Percentiles rank a stretch among this genome's conserved stretches.
These are phyloP conservation scores for Diachrysia chrysitis DNA, from an alignment of 2,888 invertebrate species.

Conservation along the genomic window DNA sequence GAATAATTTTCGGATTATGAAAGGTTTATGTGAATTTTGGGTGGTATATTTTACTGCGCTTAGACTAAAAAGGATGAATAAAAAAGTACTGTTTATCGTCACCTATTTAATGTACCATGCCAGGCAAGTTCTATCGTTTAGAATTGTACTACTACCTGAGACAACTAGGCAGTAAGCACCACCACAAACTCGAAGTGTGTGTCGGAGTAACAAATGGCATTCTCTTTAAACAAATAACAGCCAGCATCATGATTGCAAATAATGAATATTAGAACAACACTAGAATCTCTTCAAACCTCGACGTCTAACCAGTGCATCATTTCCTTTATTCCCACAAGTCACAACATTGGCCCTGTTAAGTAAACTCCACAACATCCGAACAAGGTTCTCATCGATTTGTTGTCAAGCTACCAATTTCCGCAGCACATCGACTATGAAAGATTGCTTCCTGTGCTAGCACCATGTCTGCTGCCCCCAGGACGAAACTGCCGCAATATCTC, in stretches of 20 bases:
- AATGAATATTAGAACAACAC: not conserved
- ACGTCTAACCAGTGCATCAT: not conserved
- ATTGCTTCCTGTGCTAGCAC: slow-evolving; percentile 60
- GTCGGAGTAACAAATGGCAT: no score
- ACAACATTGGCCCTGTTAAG: slow-evolving; percentile 8
- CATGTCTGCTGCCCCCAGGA: slow-evolving; percentile 45
- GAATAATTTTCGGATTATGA: slow-evolving; percentile 11
- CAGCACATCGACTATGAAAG: slow-evolving; percentile 58
- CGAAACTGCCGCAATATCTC: slow-evolving; percentile 52
- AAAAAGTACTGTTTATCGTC: no score
- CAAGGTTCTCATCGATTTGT: slow-evolving; percentile 51
- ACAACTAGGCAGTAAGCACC: no score
- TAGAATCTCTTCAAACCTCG: not conserved
- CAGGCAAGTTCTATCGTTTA: no score
- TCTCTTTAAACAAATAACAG: no score
- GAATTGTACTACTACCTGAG: no score
- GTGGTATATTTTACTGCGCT: not conserved
- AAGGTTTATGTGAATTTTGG: slow-evolving; percentile 4
- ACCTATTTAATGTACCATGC: no score
- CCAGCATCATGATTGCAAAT: not conserved
- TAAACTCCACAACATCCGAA: slow-evolving; percentile 40
- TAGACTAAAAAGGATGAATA: not conserved
- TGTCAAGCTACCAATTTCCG: slow-evolving; percentile 63
- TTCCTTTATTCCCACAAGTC: slow-evolving; percentile 6
- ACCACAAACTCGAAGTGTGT: no score